Conservation (phyloP, 2,113 vertebrate genomes). For the Salvelinus namaycush region DNA sequence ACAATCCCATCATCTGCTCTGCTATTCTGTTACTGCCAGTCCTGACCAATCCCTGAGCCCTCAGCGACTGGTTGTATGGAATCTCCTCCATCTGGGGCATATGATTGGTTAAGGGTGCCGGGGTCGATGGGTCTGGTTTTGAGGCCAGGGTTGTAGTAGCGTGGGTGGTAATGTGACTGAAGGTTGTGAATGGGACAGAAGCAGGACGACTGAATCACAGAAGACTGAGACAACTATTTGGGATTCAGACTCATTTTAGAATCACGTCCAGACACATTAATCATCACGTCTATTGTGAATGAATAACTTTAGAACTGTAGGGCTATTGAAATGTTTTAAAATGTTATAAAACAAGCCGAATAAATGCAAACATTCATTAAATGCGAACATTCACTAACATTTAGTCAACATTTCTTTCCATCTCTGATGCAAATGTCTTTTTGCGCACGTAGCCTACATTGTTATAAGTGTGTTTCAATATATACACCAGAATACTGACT, state of each 20-base stretch:
- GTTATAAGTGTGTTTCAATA: not conserved
- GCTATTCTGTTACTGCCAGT: slow-evolving; percentile 52
- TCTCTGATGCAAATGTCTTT: not conserved
- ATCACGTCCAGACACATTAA: no score
- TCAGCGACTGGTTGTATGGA: slow-evolving; percentile 46
- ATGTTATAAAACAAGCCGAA: no score
- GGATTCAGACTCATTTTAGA: slow-evolving; percentile 1
- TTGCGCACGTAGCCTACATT: not conserved
- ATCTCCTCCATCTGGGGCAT: slow-evolving; percentile 65
- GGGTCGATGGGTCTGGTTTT: slow-evolving; percentile 25
- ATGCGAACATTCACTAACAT: not conserved
- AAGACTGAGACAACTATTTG: slow-evolving; percentile 69
- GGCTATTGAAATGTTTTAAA: not conserved
- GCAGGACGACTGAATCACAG: slow-evolving; percentile 59
- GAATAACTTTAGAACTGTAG: no score
- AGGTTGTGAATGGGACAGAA: slow-evolving; percentile 46
- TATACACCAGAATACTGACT: not conserved
- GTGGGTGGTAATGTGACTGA: slow-evolving; percentile 26
- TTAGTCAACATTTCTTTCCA: not conserved
- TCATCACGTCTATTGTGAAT: no score
- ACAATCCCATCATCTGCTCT: slow-evolving; percentile 69
- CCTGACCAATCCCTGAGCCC: slow-evolving; percentile 49
- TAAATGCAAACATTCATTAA: not conserved
- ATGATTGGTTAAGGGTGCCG: slow-evolving; percentile 30
- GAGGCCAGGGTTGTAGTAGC: slow-evolving; percentile 21